phyloP scores from a whole-genome alignment of 2,113 vertebrate genomes.

The Pipra filicauda region DNA sequence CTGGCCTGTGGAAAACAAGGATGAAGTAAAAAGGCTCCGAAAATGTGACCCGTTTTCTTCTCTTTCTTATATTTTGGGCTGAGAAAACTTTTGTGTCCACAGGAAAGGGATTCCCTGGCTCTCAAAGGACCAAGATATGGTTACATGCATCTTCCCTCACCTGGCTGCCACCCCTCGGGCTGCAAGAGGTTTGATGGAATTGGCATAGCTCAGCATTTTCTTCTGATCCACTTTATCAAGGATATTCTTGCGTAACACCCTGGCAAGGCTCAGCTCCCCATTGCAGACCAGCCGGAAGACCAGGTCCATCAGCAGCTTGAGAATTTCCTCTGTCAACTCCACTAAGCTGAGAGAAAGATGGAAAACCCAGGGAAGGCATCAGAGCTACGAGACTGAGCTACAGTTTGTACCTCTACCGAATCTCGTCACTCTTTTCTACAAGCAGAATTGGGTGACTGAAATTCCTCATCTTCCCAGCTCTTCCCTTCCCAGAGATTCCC shows the following conservation, averaged over 20 bases:
- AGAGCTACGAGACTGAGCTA: not conserved
- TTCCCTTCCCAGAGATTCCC: not conserved
- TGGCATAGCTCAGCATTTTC: conserved; percentile 87
- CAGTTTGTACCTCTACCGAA: not conserved
- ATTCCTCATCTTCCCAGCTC: not conserved
- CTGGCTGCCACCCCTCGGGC: conserved; percentile 94
- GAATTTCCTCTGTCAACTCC: conserved; percentile 94
- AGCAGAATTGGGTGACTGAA: not conserved
- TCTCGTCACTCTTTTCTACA: not conserved
- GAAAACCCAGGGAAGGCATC: not conserved
- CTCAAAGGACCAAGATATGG: not conserved
- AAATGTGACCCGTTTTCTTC: not conserved
- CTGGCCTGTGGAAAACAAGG: conserved; percentile 79
- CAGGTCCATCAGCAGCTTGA: conserved; percentile 95
- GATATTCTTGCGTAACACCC: conserved; percentile 95
- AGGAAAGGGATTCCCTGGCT: not conserved
- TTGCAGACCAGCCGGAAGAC: conserved; percentile 93
- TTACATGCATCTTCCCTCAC: conserved; percentile 43
- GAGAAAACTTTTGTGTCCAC: not conserved
- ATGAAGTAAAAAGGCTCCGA: not conserved
- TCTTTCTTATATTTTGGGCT: not conserved
- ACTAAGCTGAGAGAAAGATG: conserved; percentile 79
- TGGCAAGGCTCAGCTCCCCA: conserved; percentile 94
- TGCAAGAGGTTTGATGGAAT: conserved; percentile 90
- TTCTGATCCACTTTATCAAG: conserved; percentile 97